phyloP scores from a whole-genome alignment of 2,797 vertebrate species.

The Sebastes taczanowskii region DNA sequence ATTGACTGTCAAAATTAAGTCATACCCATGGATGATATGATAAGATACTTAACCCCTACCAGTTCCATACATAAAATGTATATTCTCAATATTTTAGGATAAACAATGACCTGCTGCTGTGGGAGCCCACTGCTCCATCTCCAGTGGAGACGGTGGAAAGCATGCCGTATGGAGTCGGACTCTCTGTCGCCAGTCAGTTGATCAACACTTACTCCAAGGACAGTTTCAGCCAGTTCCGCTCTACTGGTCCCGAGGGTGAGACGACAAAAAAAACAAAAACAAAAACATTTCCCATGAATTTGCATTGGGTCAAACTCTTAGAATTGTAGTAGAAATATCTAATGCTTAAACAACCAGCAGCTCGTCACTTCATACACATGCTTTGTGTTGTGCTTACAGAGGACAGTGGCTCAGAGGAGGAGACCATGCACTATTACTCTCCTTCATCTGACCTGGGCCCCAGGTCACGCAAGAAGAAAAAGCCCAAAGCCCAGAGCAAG shows the following conservation, averaged over 20 bases:
- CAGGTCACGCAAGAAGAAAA: slow-evolving; percentile 91
- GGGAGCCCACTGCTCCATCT: slow-evolving; percentile 98
- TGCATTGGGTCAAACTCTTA: background rate
- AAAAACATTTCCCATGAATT: background rate
- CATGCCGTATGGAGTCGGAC: slow-evolving; percentile 93
- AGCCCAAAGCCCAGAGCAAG: slow-evolving; percentile 88
- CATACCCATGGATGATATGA: background rate
- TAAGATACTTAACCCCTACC: background rate
- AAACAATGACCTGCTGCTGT: slow-evolving; percentile 96
- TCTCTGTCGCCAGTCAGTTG: slow-evolving; percentile 97
- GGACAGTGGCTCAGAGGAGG: slow-evolving; percentile 97
- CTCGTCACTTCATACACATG: background rate
- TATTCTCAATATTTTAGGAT: slow-evolving; percentile 81
- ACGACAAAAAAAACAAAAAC: background rate
- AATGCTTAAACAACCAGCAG: background rate
- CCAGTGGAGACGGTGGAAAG: slow-evolving; percentile 97
- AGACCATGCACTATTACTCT: slow-evolving; percentile 89
- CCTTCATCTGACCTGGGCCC: slow-evolving; percentile 86
- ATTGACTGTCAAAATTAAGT: background rate
- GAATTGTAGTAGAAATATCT: background rate
- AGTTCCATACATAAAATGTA: background rate
- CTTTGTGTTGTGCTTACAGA: slow-evolving; percentile 77
- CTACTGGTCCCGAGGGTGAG: slow-evolving; percentile 91
- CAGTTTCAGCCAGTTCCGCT: slow-evolving; percentile 92
- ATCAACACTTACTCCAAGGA: slow-evolving; percentile 97